Evolutionary conservation across 1,140 invertebrate species (phyloP), one percentile per base, ranked within the genome.

Genomic region (Popillia japonica): DNA sequence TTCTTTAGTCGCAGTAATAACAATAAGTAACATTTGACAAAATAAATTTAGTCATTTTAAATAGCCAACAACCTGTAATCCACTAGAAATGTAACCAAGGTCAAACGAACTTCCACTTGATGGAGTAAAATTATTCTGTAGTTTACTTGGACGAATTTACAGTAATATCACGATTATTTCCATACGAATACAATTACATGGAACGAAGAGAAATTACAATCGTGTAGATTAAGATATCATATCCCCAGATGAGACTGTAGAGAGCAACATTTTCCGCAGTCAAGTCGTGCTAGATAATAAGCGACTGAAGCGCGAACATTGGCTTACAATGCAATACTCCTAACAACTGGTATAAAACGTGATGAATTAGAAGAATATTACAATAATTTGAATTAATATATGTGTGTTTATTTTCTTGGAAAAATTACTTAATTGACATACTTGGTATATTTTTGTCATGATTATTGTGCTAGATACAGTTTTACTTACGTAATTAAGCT

Each of bases 141-240:
- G 17, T 14, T 22, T 27, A 27, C 61, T 68, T 7, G 27, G 22
- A 22, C 22, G 17, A 68, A 68, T 27, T 27, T 68, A 68, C 61
- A 68, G 61, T 68, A 68, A 68, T 22, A 68, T 22, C 27, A 20
- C 22, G 61, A 68, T 68, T 34, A 34, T 34, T 68, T 27, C 61
- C 22, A 68, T 68, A 22, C 22, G 22, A 22, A 27, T 11, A 34
- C 27, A 68, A 27, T 14, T 68, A 68, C 22, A 68, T 14, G 61
- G 7, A 22, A 17, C 14, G 3, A 10, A 27, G 61, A 68, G 22
- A 22, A 68, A 68, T 34, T 68, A 34, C 20, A 22, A 10, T 22
- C 61, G 3, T 55, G 61, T 68, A 68, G 61, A 27, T 68, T 68
- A 68, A 68, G 61, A 22, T 68, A 68, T 55, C 44, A n/a, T n/a